phyloP scores from a whole-genome alignment of 2,888 invertebrate species.

The Idaea biselata region DNA sequence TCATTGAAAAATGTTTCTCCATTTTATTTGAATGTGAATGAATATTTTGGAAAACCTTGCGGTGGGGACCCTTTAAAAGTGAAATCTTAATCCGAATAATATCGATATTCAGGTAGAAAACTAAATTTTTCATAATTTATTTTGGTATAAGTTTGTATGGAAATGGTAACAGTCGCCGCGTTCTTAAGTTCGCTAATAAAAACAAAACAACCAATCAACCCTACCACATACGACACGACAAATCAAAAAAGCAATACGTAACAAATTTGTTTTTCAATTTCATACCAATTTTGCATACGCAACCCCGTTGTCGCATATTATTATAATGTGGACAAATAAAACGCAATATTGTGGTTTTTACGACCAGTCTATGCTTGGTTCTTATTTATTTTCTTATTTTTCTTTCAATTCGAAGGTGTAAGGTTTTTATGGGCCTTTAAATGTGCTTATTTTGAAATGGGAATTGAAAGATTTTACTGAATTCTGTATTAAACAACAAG shows the following conservation, averaged over 20 bases:
- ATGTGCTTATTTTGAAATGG: too few relatives aligned
- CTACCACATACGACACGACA: conserved; percentile 22
- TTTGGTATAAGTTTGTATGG: too few relatives aligned
- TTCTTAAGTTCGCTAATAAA: not conserved
- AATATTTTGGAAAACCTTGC: too few relatives aligned
- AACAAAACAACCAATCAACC: conserved; percentile 17
- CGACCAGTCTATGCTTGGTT: not conserved
- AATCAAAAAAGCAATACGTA: conserved; percentile 77
- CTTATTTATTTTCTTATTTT: conserved; percentile 32
- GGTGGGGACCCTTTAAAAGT: too few relatives aligned
- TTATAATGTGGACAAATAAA: conserved; percentile 61
- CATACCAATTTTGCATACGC: conserved; percentile 79
- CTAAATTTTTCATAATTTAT: too few relatives aligned
- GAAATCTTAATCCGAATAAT: too few relatives aligned
- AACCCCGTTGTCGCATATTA: conserved; percentile 43
- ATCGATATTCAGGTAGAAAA: too few relatives aligned
- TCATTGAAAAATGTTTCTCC: too few relatives aligned
- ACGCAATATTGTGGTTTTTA: conserved; percentile 64
- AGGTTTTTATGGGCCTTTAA: conserved; percentile 22
- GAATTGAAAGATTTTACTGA: not conserved
- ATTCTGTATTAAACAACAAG: not conserved
- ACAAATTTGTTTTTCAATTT: conserved; percentile 81
- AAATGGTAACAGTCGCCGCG: too few relatives aligned
- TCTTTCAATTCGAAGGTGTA: conserved; percentile 64
- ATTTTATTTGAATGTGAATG: too few relatives aligned